A percentile compares a stretch with the other conserved stretches of the same genome.
Evolutionary conservation across 2,113 vertebrate species (phyloP).

Genomic region (Arothron firmamentum): DNA sequence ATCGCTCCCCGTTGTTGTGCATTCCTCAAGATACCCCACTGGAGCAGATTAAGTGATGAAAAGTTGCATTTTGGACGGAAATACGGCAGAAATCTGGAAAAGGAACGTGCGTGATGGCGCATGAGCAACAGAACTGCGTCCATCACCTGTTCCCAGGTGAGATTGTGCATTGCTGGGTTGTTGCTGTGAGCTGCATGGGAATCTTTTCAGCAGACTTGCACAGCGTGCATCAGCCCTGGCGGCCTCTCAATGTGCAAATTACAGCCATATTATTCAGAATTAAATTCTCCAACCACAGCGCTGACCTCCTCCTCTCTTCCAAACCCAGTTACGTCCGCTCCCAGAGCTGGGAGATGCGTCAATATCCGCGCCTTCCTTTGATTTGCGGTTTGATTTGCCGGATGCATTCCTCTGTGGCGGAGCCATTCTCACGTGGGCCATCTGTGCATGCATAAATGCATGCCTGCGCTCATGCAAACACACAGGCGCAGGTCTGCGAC

Average conservation of each 20-base stretch:
- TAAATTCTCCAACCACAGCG: not conserved
- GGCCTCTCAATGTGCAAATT: not conserved
- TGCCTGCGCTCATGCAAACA: slow-evolving; percentile 31
- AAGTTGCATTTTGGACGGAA: too few species aligned
- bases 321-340: not conserved
- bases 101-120: too few species aligned
- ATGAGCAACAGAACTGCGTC: too few species aligned
- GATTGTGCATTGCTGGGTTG: slow-evolving; percentile 6
- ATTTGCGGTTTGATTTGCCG: not conserved
- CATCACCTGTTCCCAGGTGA: not conserved
- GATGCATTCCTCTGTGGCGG: slow-evolving; percentile 13
- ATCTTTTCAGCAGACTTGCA: too few species aligned
- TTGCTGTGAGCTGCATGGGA: slow-evolving; percentile 14
- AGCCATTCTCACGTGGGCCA: slow-evolving; percentile 33
- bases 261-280: not conserved
- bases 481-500: slow-evolving; percentile 25
- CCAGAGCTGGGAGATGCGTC: not conserved
- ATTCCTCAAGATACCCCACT: slow-evolving; percentile 22
- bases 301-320: slow-evolving; percentile 4
- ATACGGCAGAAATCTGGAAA: too few species aligned
- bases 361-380: slow-evolving; percentile 1
- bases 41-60: too few species aligned
- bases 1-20: slow-evolving; percentile 8
- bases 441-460: slow-evolving; percentile 53
- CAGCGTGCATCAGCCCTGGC: too few species aligned